Conservation (phyloP, 2,797 vertebrate genomes). For the Myiotriccus ornatus region DNA sequence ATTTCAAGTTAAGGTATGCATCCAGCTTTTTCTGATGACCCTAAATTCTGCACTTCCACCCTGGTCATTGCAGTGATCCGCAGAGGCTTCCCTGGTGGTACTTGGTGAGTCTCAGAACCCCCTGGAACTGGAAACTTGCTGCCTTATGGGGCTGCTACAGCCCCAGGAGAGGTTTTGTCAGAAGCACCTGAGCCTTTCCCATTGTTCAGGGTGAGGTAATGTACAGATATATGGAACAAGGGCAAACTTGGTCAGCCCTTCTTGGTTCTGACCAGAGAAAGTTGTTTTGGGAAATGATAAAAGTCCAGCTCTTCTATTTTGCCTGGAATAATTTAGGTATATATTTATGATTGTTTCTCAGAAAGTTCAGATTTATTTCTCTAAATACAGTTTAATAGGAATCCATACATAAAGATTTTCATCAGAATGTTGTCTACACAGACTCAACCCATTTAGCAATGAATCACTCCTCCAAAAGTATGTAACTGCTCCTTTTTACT, state of each 20-base stretch:
- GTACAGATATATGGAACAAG: background rate
- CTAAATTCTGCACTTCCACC: background rate
- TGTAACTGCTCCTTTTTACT: background rate
- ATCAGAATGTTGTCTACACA: background rate
- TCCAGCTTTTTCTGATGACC: background rate
- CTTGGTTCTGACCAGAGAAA: background rate
- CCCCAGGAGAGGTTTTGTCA: background rate
- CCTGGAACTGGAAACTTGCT: background rate
- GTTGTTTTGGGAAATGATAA: background rate
- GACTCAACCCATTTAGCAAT: background rate
- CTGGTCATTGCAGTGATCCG: background rate
- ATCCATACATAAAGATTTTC: background rate
- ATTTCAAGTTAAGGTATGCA: background rate
- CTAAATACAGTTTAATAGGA: background rate
- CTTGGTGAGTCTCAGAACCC: background rate
- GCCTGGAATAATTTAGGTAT: background rate
- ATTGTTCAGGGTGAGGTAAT: background rate
- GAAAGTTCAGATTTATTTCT: background rate
- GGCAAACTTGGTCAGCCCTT: background rate
- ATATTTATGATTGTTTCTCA: background rate
- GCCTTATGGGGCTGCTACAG: background rate
- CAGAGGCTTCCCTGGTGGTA: background rate
- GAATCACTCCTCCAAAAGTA: background rate
- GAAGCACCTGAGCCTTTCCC: background rate
- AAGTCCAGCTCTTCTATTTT: background rate